Evolutionary conservation across 2,888 invertebrate genomes (phyloP), one percentile per base, ranked within the genome.

Genomic region (Diaperis boleti): DNA sequence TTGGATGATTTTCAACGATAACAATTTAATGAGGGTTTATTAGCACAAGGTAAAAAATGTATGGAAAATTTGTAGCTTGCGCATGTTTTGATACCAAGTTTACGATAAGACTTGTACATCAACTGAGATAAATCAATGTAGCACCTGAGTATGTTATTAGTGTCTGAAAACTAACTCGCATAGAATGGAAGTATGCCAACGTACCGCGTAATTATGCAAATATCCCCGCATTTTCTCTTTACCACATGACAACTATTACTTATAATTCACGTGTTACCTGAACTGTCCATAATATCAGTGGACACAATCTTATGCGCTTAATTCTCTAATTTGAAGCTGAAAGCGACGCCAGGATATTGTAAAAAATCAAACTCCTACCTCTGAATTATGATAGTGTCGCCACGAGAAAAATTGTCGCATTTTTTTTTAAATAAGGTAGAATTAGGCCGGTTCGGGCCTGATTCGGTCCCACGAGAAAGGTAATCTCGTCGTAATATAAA

Each of bases 171-270:
- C 66, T 70, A 55, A 66, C 65, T 70, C 64, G 54, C 49, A 63
- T 56, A 66, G 65, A 68, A 67, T 72, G 69, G 72, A 74, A 69
- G 69, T 72, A 72, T 72, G 74, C 71, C 73, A 73, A 69, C 65
- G 66, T 66, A 69, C 68, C 66, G 68, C 70, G 69, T 72, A 73
- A 74, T 74, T 72, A 72, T 72, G 72, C 71, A 73, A 71, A 74
- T 74, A 65, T 69, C 62, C 64, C 56, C 57, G 63, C 69, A 65
- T 70, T 71, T 69, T 66, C 69, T 68, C 65, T 56, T 65, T 65
- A 67, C 67, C 67, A 65, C 63, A 62, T 59, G 64, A 52, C 67
- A 65, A 62, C 63, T 59, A 62, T 65, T 42, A 56, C 50, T 50
- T 62, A 50, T 41, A 52, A 52, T 44, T 56, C 47, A 17, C 56